phyloP scores from a whole-genome alignment of 2,888 invertebrate species.

The Melikaiella ostensackeni region DNA sequence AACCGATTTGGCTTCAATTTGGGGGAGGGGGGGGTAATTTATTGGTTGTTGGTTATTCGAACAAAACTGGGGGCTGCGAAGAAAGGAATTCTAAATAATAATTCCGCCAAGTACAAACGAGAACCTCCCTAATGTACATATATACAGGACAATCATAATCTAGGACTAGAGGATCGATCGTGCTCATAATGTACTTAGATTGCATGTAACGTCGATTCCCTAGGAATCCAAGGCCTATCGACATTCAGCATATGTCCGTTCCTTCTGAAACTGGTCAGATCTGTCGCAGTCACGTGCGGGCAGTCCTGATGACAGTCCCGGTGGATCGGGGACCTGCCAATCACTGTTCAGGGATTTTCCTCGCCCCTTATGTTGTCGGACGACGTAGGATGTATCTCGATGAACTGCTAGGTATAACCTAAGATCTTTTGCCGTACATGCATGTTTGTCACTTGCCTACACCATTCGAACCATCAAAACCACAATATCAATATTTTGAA shows the following conservation, averaged over 20 bases:
- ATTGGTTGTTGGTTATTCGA: too few relatives aligned
- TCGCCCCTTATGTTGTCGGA: slow-evolving; percentile 42
- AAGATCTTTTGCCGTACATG: not conserved
- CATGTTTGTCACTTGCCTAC: not conserved
- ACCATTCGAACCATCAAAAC: slow-evolving; percentile 31
- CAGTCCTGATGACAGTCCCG: slow-evolving; percentile 66
- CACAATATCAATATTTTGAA: too few relatives aligned
- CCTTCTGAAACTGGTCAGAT: slow-evolving; percentile 52
- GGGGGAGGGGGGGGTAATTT: too few relatives aligned
- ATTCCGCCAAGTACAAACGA: too few relatives aligned
- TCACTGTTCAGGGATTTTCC: slow-evolving; percentile 63
- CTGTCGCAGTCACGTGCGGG: slow-evolving; percentile 66
- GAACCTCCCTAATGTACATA: too few relatives aligned
- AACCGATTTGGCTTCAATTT: too few relatives aligned
- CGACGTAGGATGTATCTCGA: slow-evolving; percentile 23
- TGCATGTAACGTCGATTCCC: not conserved
- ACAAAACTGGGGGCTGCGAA: too few relatives aligned
- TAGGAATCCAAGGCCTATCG: slow-evolving; percentile 52
- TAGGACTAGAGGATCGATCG: not conserved
- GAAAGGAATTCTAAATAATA: too few relatives aligned
- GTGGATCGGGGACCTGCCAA: slow-evolving; percentile 65
- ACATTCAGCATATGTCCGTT: slow-evolving; percentile 59
- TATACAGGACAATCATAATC: not conserved
- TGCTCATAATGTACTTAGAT: not conserved
- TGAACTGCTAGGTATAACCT: not conserved